A percentile compares a stretch with the other conserved stretches of the same genome.
phyloP scores from a whole-genome alignment of 2,888 invertebrate species.

The Prosopocoilus inquinatus region DNA sequence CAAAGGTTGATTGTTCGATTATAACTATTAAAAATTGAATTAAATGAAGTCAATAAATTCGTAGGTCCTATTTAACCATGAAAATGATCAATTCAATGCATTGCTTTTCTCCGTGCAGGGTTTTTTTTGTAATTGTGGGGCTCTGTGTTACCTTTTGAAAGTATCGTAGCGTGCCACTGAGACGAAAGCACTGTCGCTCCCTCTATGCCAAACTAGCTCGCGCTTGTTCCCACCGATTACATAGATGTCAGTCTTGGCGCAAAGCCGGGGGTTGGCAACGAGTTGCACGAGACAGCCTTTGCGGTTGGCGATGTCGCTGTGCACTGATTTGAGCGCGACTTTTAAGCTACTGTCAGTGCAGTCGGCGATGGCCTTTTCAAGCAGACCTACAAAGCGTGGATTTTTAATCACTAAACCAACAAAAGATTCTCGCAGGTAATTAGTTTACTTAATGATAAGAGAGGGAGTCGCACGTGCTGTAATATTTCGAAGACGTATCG shows the following conservation, averaged over 20 bases:
- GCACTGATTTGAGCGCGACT: conserved; percentile 72
- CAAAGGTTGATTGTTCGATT: too few relatives aligned
- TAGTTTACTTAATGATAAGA: conserved; percentile 65
- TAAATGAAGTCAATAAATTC: too few relatives aligned
- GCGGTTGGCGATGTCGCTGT: conserved; percentile 72
- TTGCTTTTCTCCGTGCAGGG: too few relatives aligned
- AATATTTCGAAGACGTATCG: conserved; percentile 85
- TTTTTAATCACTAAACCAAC: neutral
- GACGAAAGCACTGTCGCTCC: conserved; percentile 79
- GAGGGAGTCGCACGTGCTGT: conserved; percentile 75
- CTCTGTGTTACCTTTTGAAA: conserved; percentile 59
- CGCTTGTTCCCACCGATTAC: conserved; percentile 87
- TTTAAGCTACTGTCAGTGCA: conserved; percentile 80
- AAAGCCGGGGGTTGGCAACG: conserved; percentile 74
- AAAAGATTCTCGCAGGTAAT: neutral
- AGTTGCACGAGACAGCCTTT: conserved; percentile 76
- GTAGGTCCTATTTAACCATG: too few relatives aligned
- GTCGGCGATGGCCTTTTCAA: conserved; percentile 74
- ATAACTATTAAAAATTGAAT: too few relatives aligned
- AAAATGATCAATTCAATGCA: too few relatives aligned
- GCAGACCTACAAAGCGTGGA: conserved; percentile 53
- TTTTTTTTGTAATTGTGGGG: neutral
- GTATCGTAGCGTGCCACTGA: conserved; percentile 82
- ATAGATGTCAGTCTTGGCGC: conserved; percentile 83
- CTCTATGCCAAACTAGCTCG: conserved; percentile 70